These are phyloP conservation scores for Ascidia mentula DNA, from an alignment of 23 tunicate genomes.

Conservation along the genomic window DNA sequence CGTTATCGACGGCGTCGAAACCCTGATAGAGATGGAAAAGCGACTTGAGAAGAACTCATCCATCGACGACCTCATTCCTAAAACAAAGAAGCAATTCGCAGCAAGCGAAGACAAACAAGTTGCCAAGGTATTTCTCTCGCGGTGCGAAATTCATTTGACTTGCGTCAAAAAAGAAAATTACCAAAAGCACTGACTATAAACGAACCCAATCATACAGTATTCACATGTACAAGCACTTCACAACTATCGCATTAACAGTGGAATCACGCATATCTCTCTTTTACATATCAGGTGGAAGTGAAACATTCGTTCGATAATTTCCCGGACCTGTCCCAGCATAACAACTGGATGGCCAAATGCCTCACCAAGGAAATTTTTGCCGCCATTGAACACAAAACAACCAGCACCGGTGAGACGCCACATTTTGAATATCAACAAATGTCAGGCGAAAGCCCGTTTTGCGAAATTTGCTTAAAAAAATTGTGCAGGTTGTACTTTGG, in stretches of 20 bases:
- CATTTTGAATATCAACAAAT: background rate
- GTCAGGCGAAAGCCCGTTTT: background rate
- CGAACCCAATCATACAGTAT: too few relatives aligned
- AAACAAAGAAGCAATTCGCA: background rate
- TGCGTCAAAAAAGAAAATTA: too few relatives aligned
- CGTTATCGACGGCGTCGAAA: constrained; percentile 80
- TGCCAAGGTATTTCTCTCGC: background rate
- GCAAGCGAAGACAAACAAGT: background rate
- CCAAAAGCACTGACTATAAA: too few relatives aligned
- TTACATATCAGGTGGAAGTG: constrained; percentile 6
- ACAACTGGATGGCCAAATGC: constrained; percentile 96
- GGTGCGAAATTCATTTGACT: background rate
- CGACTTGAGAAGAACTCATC: constrained; percentile 34
- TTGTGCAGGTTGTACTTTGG: constrained; percentile 73
- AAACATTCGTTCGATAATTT: constrained; percentile 52
- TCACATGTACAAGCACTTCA: too few relatives aligned
- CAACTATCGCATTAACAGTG: too few relatives aligned
- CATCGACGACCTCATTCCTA: constrained; percentile 48
- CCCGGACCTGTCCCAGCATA: constrained; percentile 85
- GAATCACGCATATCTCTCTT: background rate
- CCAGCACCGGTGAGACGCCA: constrained; percentile 40
- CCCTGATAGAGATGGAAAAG: constrained; percentile 65
- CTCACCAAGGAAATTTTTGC: constrained; percentile 78
- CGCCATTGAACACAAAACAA: constrained; percentile 64
- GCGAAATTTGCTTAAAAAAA: too few relatives aligned